Evolutionary conservation across 2,888 invertebrate species (phyloP).

Genomic region (Anarsia innoxiella): DNA sequence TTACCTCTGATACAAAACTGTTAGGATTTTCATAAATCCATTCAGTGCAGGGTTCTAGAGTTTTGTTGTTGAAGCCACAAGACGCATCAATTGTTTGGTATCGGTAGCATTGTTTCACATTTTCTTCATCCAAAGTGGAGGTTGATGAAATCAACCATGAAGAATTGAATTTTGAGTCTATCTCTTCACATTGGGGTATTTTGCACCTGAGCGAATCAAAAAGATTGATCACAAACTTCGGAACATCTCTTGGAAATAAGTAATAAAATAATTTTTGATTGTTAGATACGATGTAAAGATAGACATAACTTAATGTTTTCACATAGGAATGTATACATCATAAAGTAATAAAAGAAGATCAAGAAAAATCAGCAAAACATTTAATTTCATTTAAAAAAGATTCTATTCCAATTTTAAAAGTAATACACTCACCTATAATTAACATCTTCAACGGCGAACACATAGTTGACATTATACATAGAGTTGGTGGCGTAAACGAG

Average conservation of each 20-base stretch:
- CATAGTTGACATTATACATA: conserved; percentile 65
- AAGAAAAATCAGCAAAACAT: no score
- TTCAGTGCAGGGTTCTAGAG: conserved; percentile 30
- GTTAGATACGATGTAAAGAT: no score
- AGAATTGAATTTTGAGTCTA: conserved; percentile 23
- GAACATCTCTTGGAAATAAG: no score
- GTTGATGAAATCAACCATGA: conserved; percentile 35
- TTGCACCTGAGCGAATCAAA: conserved; percentile 56
- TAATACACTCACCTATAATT: conserved; percentile 50
- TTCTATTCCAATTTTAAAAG: no score
- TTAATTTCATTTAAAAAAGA: no score
- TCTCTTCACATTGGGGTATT: conserved; percentile 39
- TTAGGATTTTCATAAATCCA: conserved; percentile 53
- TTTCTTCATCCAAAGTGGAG: conserved; percentile 22
- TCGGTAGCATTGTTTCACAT: conserved; percentile 39
- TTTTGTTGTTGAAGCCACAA: conserved; percentile 29
- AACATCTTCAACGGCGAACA: conserved; percentile 60
- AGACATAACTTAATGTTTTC: no score
- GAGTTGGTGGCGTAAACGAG: conserved; percentile 65
- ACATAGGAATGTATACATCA: no score
- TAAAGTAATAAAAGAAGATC: no score
- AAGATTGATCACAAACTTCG: no score
- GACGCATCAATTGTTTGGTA: conserved; percentile 20
- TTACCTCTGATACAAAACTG: conserved; percentile 60
- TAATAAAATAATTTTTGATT: no score